Evolutionary conservation across 1,140 invertebrate species (phyloP).

Genomic region (Drosophila orena): DNA sequence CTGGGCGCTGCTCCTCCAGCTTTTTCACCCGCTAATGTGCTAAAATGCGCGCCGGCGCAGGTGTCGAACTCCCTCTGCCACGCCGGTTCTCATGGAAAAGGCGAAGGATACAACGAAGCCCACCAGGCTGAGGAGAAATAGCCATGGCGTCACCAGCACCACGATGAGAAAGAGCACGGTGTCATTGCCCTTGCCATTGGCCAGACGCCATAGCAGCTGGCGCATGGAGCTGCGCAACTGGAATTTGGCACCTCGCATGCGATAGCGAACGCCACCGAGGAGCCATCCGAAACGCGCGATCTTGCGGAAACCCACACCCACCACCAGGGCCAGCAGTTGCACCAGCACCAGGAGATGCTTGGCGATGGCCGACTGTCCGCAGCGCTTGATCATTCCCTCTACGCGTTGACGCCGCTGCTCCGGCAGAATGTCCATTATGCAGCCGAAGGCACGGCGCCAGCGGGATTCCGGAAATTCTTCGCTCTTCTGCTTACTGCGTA

Average conservation of each 20-base stretch:
- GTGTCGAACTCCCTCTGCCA: constrained; percentile 8
- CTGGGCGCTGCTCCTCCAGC: background rate
- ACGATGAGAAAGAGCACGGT: constrained; percentile 49
- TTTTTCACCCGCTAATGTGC: background rate
- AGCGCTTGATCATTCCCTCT: constrained; percentile 8
- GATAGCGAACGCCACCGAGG: constrained; percentile 16
- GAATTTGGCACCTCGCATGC: constrained; percentile 43
- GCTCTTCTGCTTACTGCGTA: background rate
- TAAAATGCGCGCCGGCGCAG: constrained; percentile 26
- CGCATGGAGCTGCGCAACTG: constrained; percentile 51
- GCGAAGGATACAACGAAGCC: constrained; percentile 43
- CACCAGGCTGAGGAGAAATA: constrained; percentile 53
- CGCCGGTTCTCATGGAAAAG: constrained; percentile 10
- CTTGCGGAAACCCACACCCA: background rate
- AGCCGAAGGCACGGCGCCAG: constrained; percentile 19
- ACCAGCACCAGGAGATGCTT: constrained; percentile 44
- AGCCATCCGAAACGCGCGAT: background rate
- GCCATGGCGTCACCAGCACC: constrained; percentile 56
- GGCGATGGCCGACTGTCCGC: background rate
- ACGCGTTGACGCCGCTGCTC: constrained; percentile 28
- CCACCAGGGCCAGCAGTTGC: constrained; percentile 26
- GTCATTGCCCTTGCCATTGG: constrained; percentile 61
- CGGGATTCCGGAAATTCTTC: background rate
- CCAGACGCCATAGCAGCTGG: constrained; percentile 60
- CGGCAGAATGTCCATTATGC: constrained; percentile 20